phyloP scores from a whole-genome alignment of 2,113 vertebrate species.

The Oryzias curvinotus region DNA sequence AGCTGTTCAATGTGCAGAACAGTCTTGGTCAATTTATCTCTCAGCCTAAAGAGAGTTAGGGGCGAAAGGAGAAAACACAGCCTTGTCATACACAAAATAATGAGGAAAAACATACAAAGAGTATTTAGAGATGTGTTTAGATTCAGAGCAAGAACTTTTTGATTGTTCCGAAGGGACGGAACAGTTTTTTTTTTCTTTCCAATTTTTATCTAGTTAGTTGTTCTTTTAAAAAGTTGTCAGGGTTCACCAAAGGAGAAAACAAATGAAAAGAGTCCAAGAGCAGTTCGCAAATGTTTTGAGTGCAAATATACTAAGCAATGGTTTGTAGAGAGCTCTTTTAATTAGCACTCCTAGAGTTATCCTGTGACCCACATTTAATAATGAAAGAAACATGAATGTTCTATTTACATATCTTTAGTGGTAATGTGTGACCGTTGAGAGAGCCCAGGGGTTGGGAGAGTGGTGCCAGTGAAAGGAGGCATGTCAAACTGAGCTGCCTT shows the following conservation, averaged over 20 bases:
- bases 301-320: slow-evolving; percentile 42
- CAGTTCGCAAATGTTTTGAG: slow-evolving; percentile 38
- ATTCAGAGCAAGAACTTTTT: too few relatives aligned
- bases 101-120: background rate
- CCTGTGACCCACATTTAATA: slow-evolving; percentile 72
- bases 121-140: background rate
- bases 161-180: too few relatives aligned
- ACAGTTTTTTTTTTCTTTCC: slow-evolving; percentile 2
- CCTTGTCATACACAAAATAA: slow-evolving; percentile 4
- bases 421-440: slow-evolving; percentile 71
- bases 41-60: background rate
- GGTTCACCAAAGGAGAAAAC: slow-evolving; percentile 23
- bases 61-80: background rate
- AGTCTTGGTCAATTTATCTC: slow-evolving; percentile 29
- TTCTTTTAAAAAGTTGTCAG: slow-evolving; percentile 7
- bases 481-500: slow-evolving; percentile 44
- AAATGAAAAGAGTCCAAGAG: slow-evolving; percentile 27
- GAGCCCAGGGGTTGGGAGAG: slow-evolving; percentile 48
- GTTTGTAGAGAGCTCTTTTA: slow-evolving; percentile 60
- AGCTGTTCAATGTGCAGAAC: slow-evolving; percentile 18
- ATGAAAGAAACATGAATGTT: slow-evolving; percentile 70
- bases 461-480: slow-evolving; percentile 46
- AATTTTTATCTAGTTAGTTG: slow-evolving; percentile 20
- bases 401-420: slow-evolving; percentile 75
- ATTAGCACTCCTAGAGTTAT: slow-evolving; percentile 72